Evolutionary conservation across 2,888 invertebrate genomes (phyloP), one percentile per base, ranked within the genome.

Genomic region (Agrenia bidenticulata): DNA sequence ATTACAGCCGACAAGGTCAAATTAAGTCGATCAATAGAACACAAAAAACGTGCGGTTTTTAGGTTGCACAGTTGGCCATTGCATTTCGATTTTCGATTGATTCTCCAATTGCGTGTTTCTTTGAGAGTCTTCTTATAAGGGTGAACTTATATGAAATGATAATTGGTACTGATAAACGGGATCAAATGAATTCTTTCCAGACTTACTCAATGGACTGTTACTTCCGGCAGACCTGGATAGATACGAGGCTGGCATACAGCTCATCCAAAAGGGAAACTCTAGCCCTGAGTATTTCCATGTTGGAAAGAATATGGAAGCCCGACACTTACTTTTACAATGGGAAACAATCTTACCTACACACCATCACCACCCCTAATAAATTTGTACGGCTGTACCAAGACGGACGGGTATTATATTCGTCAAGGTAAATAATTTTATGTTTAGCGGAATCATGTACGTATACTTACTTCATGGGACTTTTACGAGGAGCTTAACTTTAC

Each of bases 151-250:
- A 32, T 32, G 5, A 32, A 32, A 32, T 32, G 4, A 32, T 32
- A 32, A 32, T 32, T 32, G 32, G 11, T 32, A 7, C 11, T 32
- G 32, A 32, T 32, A 32, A 32, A 65, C 66, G 62, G 66, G 32
- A 32, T 32, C 11, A 32, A 32, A 54, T 73, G 27, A 66, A 67
- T 68, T 73, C 73, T 77, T 78, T 78, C 9, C 80, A 91, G 91
- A 88, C 89, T 7, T 92, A 89, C 80, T 88, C 90, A 17, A 89
- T 92, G 87, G 91, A 92, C 80, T 90, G 90, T 79, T 92, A 92
- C 80, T 92, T 92, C 81, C 88, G 91, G 0, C 91, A 92, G 79
- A 87, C 88, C 21, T 92, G 92, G 92, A 85, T 87, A 66, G 92
- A 92, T 80, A 83, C 85, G 66, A 84, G 91, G 37, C 82, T 92